Evolutionary conservation across 2,113 vertebrate species (phyloP), one percentile per base, ranked within the genome.

Genomic region (Bombycilla garrulus): DNA sequence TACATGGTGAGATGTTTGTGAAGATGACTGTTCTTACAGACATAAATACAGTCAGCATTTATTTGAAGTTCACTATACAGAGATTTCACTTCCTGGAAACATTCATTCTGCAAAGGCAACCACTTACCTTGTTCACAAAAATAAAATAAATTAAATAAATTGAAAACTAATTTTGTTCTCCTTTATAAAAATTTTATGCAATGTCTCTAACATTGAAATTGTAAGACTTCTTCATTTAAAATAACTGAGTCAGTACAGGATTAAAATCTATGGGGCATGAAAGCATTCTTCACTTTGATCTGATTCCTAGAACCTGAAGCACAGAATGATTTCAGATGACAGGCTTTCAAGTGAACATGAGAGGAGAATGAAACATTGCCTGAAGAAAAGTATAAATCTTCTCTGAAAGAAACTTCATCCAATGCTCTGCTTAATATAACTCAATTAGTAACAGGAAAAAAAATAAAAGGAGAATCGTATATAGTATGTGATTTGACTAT

Each of bases 341-440:
- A 94, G 65, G 40, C 88, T 97, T 97, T 92, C 86, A 96, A 96
- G 84, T 79, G 80, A 95, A 95, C 67, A 91, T 79, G 42, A 95
- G 91, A 96, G 85, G 51, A 93, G 81, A 95, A 80, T 76, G 70
- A 94, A 94, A 92, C 54, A 86, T 44, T 72, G 86, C 92, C 83
- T 73, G 66, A 95, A 96, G 93, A 94, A 96, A 95, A 86, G 31
- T 28, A 89, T 85, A 85, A 90, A 90, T 88, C 42, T 84, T 93
- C 40, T 91, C 76, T 60, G 31, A 88, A 72, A 92, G 71, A 73
- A 92, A 95, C 56, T 86, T 88, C 58, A 92, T 57, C 38, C 78
- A 88, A 62, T 70, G 53, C n/a, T 83, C 45, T 81, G 44, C 62
- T 81, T 90, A 95, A 76, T 87, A 65, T 38, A 91, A 76, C 45